Evolutionary conservation across 2,113 vertebrate genomes (phyloP).

Genomic region (Salvelinus alpinus): DNA sequence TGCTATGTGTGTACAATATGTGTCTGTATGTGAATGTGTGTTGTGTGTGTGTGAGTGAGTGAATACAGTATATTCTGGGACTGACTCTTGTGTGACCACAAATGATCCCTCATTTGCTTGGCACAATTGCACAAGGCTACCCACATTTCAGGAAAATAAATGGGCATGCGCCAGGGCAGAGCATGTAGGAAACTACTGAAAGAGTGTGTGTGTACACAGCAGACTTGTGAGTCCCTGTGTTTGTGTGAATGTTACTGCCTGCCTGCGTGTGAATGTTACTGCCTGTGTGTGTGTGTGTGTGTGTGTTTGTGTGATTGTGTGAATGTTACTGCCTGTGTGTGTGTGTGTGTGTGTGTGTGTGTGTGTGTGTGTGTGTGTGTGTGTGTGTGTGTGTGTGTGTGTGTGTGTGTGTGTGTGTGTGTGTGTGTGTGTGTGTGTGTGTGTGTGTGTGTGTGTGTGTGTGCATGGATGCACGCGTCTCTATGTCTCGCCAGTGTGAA

Average conservation of each 20-base stretch:
- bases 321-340: not conserved
- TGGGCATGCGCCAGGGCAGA: slow-evolving; percentile 3
- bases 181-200: not conserved
- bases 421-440: not conserved
- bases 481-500: not conserved
- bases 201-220: not conserved
- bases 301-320: not conserved
- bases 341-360: too few species aligned
- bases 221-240: slow-evolving; percentile 1
- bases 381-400: too few species aligned
- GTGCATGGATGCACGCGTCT: not conserved
- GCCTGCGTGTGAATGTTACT: slow-evolving; percentile 2
- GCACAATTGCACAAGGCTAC: slow-evolving; percentile 31
- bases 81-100: slow-evolving; percentile 41
- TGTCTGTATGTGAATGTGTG: slow-evolving; percentile 29
- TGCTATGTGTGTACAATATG: not conserved
- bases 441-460: not conserved
- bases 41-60: slow-evolving; percentile 29
- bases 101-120: slow-evolving; percentile 46
- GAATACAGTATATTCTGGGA: slow-evolving; percentile 21
- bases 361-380: too few species aligned
- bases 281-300: too few species aligned
- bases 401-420: too few species aligned
- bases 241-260: not conserved
- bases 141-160: slow-evolving; percentile 26